Evolutionary conservation across 2,888 invertebrate genomes (phyloP).

Genomic region (Lapara coniferarum): DNA sequence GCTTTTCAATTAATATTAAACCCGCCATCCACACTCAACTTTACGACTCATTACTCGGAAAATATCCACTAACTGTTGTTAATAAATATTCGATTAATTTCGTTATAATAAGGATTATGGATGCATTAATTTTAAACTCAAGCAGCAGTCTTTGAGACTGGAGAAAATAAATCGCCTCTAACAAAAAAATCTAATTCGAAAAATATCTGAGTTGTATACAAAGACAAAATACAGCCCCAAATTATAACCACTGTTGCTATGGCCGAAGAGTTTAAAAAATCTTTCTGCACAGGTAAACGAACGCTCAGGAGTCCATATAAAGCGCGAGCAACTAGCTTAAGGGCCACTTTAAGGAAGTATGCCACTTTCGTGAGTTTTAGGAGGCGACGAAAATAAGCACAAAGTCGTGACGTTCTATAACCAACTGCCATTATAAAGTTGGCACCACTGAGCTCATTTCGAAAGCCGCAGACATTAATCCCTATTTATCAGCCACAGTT

Average conservation of each 20-base stretch:
- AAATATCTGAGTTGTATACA: too few relatives aligned
- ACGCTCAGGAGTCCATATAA: neutral
- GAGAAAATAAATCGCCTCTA: too few relatives aligned
- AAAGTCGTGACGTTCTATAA: neutral
- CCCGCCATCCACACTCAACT: slow-evolving; percentile 8
- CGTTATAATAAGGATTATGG: neutral
- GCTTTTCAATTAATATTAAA: slow-evolving; percentile 9
- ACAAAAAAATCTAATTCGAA: too few relatives aligned
- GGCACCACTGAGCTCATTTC: slow-evolving; percentile 3
- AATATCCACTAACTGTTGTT: slow-evolving; percentile 1
- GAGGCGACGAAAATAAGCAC: neutral
- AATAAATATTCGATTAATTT: slow-evolving; percentile 6
- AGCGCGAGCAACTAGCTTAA: slow-evolving; percentile 14
- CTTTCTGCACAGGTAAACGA: neutral
- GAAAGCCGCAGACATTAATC: slow-evolving; percentile 19
- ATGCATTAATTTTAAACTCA: too few relatives aligned
- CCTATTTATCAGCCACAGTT: slow-evolving; percentile 1
- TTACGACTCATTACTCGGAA: slow-evolving; percentile 22
- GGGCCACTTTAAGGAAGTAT: neutral
- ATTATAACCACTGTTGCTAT: too few relatives aligned
- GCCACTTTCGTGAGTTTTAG: neutral
- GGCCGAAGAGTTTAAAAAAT: neutral
- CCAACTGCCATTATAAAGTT: slow-evolving; percentile 11
- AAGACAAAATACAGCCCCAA: too few relatives aligned
- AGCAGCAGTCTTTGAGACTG: too few relatives aligned